A percentile compares a stretch with the other conserved stretches of the same genome.
These are phyloP conservation scores for Macrotis lagotis DNA, from an alignment of 2,113 vertebrate species.

Conservation along the genomic window DNA sequence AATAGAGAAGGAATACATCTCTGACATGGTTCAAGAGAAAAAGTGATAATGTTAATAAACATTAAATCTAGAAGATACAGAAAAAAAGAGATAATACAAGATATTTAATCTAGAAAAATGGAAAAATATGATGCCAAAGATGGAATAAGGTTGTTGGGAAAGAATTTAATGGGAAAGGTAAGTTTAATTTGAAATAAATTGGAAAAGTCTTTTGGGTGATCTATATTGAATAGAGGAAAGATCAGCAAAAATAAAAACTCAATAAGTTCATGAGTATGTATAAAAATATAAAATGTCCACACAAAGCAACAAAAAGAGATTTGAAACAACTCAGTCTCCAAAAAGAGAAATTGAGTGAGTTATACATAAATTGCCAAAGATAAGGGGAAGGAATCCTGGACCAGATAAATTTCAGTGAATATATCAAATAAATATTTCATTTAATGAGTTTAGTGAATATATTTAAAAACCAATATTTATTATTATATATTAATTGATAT, in stretches of 20 bases:
- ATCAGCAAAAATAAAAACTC: neutral
- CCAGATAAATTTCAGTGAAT: neutral
- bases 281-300: neutral
- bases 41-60: neutral
- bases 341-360: neutral
- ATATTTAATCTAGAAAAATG: neutral
- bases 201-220: neutral
- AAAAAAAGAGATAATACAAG: neutral
- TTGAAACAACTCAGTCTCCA: neutral
- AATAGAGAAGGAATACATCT: neutral
- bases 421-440: no score
- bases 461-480: no score
- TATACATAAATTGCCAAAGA: neutral
- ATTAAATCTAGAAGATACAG: neutral
- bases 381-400: neutral
- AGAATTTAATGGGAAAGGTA: neutral
- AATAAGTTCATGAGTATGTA: neutral
- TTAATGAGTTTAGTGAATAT: no score
- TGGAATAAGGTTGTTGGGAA: neutral
- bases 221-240: neutral
- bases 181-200: neutral
- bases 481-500: no score
- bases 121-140: neutral
- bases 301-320: neutral
- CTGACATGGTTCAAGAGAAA: neutral